Evolutionary conservation across 2,113 vertebrate species (phyloP).

Genomic region (Meleagris gallopavo): DNA sequence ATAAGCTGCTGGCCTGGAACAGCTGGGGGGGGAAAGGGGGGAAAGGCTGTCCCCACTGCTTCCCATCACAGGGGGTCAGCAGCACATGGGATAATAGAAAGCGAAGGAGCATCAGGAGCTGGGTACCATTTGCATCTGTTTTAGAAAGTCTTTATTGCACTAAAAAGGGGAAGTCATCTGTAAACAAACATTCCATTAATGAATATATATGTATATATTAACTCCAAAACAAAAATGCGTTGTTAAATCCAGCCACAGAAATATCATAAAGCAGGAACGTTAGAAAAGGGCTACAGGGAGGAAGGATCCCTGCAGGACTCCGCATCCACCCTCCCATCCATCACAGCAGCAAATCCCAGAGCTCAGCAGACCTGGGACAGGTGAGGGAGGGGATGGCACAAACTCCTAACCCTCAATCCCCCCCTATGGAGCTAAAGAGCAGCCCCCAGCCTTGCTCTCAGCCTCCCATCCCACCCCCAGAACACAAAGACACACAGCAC

Average conservation of each 20-base stretch:
- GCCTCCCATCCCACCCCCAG: not conserved
- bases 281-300: conserved; percentile 42
- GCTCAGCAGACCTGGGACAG: not conserved
- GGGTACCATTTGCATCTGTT: not conserved
- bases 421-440: not conserved
- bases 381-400: not conserved
- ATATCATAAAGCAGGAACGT: conserved; percentile 28
- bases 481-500: not conserved
- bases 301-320: not conserved
- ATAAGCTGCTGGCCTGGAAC: not conserved
- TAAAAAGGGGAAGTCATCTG: conserved; percentile 68
- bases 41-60: not conserved
- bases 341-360: not conserved
- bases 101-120: not conserved
- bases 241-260: conserved; percentile 66
- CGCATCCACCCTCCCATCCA: not conserved
- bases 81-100: rapidly evolving
- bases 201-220: not conserved
- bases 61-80: rapidly evolving
- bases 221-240: conserved; percentile 61
- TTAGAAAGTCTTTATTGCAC: conserved; percentile 80
- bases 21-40: not conserved
- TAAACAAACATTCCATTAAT: conserved; percentile 73
- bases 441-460: not conserved
- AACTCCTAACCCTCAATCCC: not conserved